Conservation (phyloP, 2,113 vertebrate species). For the Bothrops jararaca region DNA sequence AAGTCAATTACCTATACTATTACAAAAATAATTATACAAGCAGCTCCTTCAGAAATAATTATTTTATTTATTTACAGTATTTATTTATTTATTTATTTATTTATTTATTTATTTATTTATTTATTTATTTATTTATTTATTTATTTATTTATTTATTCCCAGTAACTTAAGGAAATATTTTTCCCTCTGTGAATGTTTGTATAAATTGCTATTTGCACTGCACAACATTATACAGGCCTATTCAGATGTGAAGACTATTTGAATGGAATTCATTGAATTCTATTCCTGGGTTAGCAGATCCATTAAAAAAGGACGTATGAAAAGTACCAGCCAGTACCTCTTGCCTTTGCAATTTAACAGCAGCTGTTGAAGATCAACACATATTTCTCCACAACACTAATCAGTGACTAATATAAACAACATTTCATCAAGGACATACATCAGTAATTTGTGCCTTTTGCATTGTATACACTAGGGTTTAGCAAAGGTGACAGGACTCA, state of each 20-base stretch:
- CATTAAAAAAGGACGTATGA: not conserved
- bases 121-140: not conserved
- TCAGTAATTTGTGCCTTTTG: not conserved
- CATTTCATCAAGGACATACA: no score
- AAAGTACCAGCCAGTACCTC: not conserved
- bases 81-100: not conserved
- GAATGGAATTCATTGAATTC: not conserved
- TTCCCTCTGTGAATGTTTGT: not conserved
- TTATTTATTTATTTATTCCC: not conserved
- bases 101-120: no score
- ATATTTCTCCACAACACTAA: not conserved
- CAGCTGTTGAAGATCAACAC: not conserved
- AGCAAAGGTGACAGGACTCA: not conserved
- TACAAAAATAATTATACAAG: not conserved
- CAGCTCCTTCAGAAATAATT: not conserved
- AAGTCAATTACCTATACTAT: not conserved
- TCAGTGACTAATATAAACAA: not conserved
- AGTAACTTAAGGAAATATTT: not conserved
- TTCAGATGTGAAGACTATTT: not conserved
- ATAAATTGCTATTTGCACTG: not conserved
- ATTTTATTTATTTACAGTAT: not conserved
- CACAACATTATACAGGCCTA: not conserved
- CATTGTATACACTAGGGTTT: not conserved
- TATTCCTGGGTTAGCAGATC: not conserved
- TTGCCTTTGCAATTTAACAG: not conserved